Base-by-base conservation (phyloP, 2,888 invertebrate genomes). In the Heliconius ethilla region DNA sequence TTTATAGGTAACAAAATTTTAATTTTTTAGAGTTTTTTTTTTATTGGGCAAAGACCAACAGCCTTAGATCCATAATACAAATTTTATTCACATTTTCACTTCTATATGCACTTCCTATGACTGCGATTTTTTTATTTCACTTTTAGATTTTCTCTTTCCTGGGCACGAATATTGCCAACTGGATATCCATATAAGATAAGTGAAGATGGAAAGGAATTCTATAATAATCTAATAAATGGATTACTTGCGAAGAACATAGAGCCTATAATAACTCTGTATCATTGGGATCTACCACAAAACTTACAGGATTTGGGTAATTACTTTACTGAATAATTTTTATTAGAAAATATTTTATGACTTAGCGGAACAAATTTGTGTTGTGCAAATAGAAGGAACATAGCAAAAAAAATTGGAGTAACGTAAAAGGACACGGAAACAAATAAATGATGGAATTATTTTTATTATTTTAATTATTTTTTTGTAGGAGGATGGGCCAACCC, bases 101-200 rank as follows among this genome's bases (percentile, higher is more conserved):
- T 45, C 45, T 15, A 45, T 45, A 15, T 5, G 5, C 15, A 45
- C 15, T 45, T 45, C 15, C 15, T 45, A 45, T 45, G 45, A 40
- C 45, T 45, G 40, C 0, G 13, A 40, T 9, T 0, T 25, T 29
- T n/a, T 45, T 15, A 15, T 40, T 33, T 18, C 18, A 40, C 69
- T 25, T 79, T 1, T 77, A 93, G 96, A 45, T 96, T 96, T 86
- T 96, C 96, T 0, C 88, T 96, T 78, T 95, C 96, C 0, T 97
- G 97, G 97, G 84, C 96, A 0, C 90, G 97, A 51, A 92, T 97
- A 37, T 89, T 97, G 79, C 96, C 97, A 0, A 93, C 90, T 15
- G 97, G 96, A 18, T 93, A 94, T 78, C 86, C 92, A 45, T 94
- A 95, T 81, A 84, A 91, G 10, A 89, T 97, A 27, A 97, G 96